Conservation (phyloP, 2,113 vertebrate genomes). For the Collichthys lucidus region DNA sequence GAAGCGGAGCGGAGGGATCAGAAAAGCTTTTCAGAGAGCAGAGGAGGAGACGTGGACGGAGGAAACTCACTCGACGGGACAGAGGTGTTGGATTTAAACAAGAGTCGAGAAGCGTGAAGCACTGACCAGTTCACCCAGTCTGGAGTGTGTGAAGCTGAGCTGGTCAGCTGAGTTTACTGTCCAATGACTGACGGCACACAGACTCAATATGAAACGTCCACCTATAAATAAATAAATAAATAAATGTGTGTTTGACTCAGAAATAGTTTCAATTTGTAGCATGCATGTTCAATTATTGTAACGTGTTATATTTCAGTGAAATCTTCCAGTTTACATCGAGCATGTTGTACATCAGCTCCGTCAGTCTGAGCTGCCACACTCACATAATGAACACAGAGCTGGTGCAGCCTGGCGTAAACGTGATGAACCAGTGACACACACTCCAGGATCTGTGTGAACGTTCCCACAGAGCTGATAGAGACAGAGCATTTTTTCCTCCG, state of each 20-base stretch:
- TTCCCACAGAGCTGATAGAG: not conserved
- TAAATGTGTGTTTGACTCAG: too few relatives aligned
- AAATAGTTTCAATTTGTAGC: not conserved
- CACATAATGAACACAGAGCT: not conserved
- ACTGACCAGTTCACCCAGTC: not conserved
- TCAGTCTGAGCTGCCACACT: too few relatives aligned
- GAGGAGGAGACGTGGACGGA: slow-evolving; percentile 48
- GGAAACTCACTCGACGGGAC: slow-evolving; percentile 7
- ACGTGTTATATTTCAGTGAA: not conserved
- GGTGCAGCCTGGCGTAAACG: slow-evolving; percentile 14
- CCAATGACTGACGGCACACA: not conserved
- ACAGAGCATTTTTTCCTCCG: slow-evolving; percentile 30
- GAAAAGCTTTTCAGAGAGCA: slow-evolving; percentile 60
- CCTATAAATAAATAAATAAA: too few relatives aligned
- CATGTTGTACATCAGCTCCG: not conserved
- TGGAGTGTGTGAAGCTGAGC: slow-evolving; percentile 7
- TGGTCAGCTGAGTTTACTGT: not conserved
- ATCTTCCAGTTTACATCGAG: not conserved
- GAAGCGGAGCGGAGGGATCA: slow-evolving; percentile 35
- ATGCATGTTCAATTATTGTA: not conserved
- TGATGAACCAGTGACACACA: slow-evolving; percentile 2
- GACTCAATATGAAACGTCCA: not conserved
- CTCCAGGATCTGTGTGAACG: accelerated
- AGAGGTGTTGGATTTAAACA: slow-evolving; percentile 2
- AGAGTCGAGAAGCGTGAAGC: not conserved